A percentile compares a stretch with the other conserved stretches of the same genome.
phyloP scores from a whole-genome alignment of 2,113 vertebrate genomes.

The Toxostoma redivivum region DNA sequence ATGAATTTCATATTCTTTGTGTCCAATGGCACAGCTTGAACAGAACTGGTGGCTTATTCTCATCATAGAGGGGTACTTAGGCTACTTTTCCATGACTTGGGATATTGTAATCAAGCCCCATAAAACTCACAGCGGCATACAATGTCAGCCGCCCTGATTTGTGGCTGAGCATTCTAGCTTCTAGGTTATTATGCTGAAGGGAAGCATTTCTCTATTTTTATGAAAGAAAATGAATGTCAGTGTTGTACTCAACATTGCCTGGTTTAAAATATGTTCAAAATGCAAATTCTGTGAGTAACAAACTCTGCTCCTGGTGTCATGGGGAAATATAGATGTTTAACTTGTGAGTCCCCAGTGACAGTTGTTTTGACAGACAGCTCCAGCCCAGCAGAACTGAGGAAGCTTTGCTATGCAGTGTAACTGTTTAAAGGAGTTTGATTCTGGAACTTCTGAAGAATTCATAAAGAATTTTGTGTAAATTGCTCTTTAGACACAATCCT shows the following conservation, averaged over 20 bases:
- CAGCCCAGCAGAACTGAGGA: neutral
- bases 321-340: conserved; percentile 40
- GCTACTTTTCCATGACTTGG: conserved; percentile 42
- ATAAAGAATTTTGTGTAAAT: neutral
- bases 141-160: conserved; percentile 24
- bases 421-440: neutral
- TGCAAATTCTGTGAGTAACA: neutral
- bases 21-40: conserved; percentile 59
- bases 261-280: conserved; percentile 16
- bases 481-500: neutral
- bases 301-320: neutral
- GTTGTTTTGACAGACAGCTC: neutral
- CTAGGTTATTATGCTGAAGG: conserved; percentile 16
- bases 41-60: conserved; percentile 62
- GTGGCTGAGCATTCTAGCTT: conserved; percentile 28
- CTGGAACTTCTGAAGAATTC: neutral
- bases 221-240: conserved; percentile 30
- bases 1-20: conserved; percentile 65
- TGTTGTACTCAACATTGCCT: conserved; percentile 7
- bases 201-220: conserved; percentile 33
- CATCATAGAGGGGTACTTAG: conserved; percentile 49
- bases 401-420: neutral
- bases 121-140: conserved; percentile 43
- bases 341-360: neutral
- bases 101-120: conserved; percentile 62